These are phyloP conservation scores for Folsomia candida DNA, from an alignment of 2,888 invertebrate genomes.

Conservation along the genomic window DNA sequence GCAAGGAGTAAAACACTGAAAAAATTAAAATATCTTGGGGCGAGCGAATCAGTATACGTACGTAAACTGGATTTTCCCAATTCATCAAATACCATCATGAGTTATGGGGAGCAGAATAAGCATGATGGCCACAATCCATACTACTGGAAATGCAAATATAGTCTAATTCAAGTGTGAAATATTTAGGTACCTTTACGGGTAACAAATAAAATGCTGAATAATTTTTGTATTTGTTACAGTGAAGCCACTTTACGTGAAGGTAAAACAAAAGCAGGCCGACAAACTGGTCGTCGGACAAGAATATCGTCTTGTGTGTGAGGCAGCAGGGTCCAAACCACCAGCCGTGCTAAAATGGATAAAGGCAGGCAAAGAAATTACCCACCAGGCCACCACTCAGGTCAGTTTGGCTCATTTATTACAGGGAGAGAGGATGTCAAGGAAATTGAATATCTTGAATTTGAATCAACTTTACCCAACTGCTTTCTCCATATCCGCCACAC, in stretches of 20 bases:
- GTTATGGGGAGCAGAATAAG: too few relatives aligned
- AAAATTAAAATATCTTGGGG: neutral
- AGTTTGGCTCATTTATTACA: conserved; percentile 41
- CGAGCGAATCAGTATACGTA: too few relatives aligned
- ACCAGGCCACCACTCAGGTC: conserved; percentile 50
- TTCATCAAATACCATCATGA: too few relatives aligned
- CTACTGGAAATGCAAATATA: too few relatives aligned
- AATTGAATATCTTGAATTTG: conserved; percentile 43
- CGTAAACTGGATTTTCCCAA: too few relatives aligned
- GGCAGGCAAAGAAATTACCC: conserved; percentile 74
- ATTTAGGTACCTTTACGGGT: too few relatives aligned
- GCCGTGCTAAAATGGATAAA: conserved; percentile 86
- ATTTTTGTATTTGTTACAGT: too few relatives aligned
- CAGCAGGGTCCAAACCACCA: conserved; percentile 82
- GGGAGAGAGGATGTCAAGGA: conserved; percentile 16
- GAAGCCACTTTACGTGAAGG: conserved; percentile 79
- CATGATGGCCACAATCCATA: too few relatives aligned
- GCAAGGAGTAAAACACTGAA: neutral
- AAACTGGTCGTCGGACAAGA: conserved; percentile 78
- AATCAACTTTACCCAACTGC: conserved; percentile 20
- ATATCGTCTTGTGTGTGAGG: conserved; percentile 82
- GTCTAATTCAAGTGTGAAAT: too few relatives aligned
- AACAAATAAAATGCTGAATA: too few relatives aligned
- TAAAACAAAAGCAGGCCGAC: conserved; percentile 70
- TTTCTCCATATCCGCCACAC: conserved; percentile 1